Base-by-base conservation (phyloP, 2,888 invertebrate species). In the Anthoptus insignis region DNA sequence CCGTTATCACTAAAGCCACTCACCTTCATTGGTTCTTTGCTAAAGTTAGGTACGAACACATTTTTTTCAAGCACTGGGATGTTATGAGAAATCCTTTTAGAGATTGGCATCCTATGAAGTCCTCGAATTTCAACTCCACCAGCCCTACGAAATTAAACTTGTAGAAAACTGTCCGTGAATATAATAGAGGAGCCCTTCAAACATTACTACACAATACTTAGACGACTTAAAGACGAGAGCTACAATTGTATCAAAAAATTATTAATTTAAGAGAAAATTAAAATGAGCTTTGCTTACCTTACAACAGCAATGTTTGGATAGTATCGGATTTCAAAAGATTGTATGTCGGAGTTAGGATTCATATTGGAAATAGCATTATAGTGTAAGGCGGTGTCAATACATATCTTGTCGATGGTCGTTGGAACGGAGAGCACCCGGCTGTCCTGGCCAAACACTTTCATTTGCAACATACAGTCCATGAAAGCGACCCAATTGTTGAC, bases 391-490 rank as follows among this genome's bases (percentile, higher is more conserved):
- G 96, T 95, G 76, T 97, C 95, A 45, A 97, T 96, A 14, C 94
- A 93, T 0, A 97, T 82, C 76, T 94, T 95, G 74, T 95, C 95
- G 32, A 97, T 95, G 59, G 96, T 94, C 0, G 97, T 97, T 0
- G 98, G 98, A 0, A 97, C 94, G 76, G 96, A 94, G 4, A 97
- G 94, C 3, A 95, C 94, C 24, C 97, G 94, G 0, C 95, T 94
- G 70, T 96, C 95, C 64, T 95, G 93, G 24, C 95, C 95, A 24
- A 98, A 82, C 53, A 98, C 95, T 75, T 95, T 95, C 76, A 97
- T 95, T 86, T 99, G 98, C 13, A 99, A 92, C 96, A 99, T 96
- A 34, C 97, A 97, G 88, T 99, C 98, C 89, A 99, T 95, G 84
- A 98, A 98, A 3, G 97, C 95, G 7, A 97, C 96, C 98, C 98